Conservation (phyloP, 1,140 invertebrate species). For the Episyrphus balteatus region DNA sequence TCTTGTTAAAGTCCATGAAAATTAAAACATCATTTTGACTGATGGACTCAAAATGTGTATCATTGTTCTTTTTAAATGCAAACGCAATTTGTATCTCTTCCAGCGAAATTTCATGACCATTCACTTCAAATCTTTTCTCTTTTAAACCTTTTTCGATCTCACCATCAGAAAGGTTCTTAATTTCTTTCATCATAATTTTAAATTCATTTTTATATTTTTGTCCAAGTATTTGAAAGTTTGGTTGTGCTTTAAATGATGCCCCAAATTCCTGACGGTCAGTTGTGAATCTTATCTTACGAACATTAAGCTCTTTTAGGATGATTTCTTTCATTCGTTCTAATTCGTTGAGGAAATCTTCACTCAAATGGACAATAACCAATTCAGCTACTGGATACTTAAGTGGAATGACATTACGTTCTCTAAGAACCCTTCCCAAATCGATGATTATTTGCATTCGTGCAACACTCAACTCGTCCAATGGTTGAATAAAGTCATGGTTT, state of each 20-base stretch:
- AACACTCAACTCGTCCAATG: constrained; percentile 76
- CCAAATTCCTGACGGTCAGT: constrained; percentile 84
- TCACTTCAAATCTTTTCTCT: constrained; percentile 55
- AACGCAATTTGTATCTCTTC: constrained; percentile 77
- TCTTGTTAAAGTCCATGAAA: constrained; percentile 63
- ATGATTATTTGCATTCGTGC: constrained; percentile 85
- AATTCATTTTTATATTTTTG: constrained; percentile 71
- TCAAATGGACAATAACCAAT: constrained; percentile 81
- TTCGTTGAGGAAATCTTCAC: constrained; percentile 61
- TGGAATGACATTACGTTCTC: constrained; percentile 83
- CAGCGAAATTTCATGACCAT: constrained; percentile 59
- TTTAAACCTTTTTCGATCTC: constrained; percentile 63
- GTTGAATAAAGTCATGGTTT: constrained; percentile 59
- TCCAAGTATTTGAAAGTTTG: constrained; percentile 72
- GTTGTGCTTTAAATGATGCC: constrained; percentile 76
- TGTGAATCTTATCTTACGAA: constrained; percentile 68
- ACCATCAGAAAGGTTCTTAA: constrained; percentile 64
- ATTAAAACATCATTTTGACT: constrained; percentile 70
- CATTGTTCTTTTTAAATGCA: constrained; percentile 42
- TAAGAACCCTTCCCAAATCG: constrained; percentile 76
- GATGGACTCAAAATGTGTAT: constrained; percentile 49
- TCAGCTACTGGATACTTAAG: constrained; percentile 91
- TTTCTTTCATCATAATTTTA: constrained; percentile 66
- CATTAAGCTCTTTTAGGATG: constrained; percentile 85
- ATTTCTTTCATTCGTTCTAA: constrained; percentile 68